Evolutionary conservation across 2,797 vertebrate species (phyloP), one percentile per base, ranked within the genome.

Genomic region (Notamacropus eugenii): DNA sequence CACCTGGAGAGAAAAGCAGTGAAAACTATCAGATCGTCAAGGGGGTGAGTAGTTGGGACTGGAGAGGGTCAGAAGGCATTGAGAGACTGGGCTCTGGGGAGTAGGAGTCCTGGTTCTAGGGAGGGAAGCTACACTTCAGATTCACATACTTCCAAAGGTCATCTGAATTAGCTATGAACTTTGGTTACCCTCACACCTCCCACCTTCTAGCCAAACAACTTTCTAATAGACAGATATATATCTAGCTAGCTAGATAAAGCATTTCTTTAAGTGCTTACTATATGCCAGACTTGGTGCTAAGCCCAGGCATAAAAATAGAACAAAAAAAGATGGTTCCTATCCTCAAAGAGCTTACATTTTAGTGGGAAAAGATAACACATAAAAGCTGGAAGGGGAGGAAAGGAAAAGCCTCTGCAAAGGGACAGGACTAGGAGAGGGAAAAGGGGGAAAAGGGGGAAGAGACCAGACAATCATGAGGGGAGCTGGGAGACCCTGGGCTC

Each of bases 21-120:
- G 99, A 99, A 98, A 99, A 99, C 98, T 99, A 99, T 97, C 99
- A 99, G 98, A 99, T 99, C 94, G 99, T 99, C 96, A 99, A 99
- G 98, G 99, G 99, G 99, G 99, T 99, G 97, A 99, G 98, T 98
- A 94, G 91, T 74, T 0, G 11, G 40, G 40, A 46, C 22, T 46
- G 40, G 40, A 87, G 40, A 50, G 40, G 24, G 74, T 87, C 8
- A 46, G 8, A 50, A 10, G 40, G 40, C 4, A 3, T 22, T 46
- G 40, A 82, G 40, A 46, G 74, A 24, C 74, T 46, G 10, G 40
- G 1, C 46, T 87, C 3, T 11, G 40, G 22, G 22, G 9, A 50
- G 74, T 27, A 27, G 74, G 19, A 46, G 40, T 2, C 22, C 8
- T 46, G 40, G 19, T 46, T 46, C n/a, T 46, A 27, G 74, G 74